These are phyloP conservation scores for Periparus ater DNA, from an alignment of 2,797 vertebrate genomes.

Conservation along the genomic window DNA sequence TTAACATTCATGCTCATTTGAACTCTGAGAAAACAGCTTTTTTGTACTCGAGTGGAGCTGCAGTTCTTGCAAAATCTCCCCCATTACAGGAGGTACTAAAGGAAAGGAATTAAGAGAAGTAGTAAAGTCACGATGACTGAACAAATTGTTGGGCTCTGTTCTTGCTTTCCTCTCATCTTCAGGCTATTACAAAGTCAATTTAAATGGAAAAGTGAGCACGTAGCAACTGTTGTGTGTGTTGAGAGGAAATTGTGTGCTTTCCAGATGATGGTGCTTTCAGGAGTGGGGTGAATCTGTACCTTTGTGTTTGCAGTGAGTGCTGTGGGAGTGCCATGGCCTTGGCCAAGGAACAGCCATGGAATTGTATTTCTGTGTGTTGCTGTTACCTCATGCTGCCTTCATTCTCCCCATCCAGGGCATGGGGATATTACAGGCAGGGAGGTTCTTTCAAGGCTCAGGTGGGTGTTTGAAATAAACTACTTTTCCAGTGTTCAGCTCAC, in stretches of 20 bases:
- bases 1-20: not conserved
- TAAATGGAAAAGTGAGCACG: not conserved
- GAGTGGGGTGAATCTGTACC: not conserved
- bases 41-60: not conserved
- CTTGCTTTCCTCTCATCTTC: not conserved
- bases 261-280: not conserved
- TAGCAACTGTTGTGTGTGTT: not conserved
- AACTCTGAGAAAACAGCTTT: not conserved
- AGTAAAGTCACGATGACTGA: slow-evolving; percentile 3
- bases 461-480: not conserved
- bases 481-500: not conserved
- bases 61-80: not conserved
- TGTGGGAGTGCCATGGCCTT: not conserved
- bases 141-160: not conserved
- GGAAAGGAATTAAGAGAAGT: not conserved
- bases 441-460: not conserved
- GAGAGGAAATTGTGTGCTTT: not conserved
- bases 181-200: not conserved
- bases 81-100: not conserved
- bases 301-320: not conserved
- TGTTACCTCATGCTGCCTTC: not conserved
- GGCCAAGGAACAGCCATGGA: not conserved
- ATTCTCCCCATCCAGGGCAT: not conserved
- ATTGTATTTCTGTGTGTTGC: not conserved
- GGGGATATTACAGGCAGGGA: not conserved